A percentile compares a stretch with the other conserved stretches of the same genome.
Conservation (phyloP, 2,888 invertebrate species). For the Sinotaia quadrata region DNA sequence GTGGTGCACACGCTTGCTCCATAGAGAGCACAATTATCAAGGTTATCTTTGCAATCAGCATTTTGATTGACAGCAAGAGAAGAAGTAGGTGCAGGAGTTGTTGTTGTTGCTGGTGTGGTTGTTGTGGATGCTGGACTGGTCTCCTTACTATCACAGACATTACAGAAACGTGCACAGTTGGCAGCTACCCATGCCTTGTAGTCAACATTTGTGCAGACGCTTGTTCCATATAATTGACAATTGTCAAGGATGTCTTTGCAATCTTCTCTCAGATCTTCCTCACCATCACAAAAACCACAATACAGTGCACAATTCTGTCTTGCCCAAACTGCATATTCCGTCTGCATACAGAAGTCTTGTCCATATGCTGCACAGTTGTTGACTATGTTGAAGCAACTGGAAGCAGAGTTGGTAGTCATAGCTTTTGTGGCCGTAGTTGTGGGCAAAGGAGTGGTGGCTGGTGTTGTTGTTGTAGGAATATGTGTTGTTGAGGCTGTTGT, state of each 20-base stretch:
- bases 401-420: background rate
- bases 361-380: slow-evolving; percentile 43
- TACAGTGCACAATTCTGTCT: slow-evolving; percentile 26
- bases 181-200: slow-evolving; percentile 46
- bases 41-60: slow-evolving; percentile 23
- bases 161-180: slow-evolving; percentile 46
- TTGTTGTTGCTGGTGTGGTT: background rate
- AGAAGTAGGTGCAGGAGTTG: background rate
- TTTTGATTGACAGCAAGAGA: background rate
- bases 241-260: slow-evolving; percentile 26
- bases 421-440: background rate
- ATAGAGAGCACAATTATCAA: slow-evolving; percentile 29
- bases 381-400: slow-evolving; percentile 16
- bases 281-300: background rate
- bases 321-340: slow-evolving; percentile 44
- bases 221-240: slow-evolving; percentile 32
- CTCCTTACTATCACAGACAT: background rate
- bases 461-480: slow-evolving; percentile 30
- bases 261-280: background rate
- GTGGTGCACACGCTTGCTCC: slow-evolving; percentile 36
- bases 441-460: background rate
- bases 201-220: slow-evolving; percentile 37
- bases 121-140: background rate
- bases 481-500: background rate
- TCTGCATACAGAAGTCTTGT: slow-evolving; percentile 37